Base-by-base conservation (phyloP, 2,888 invertebrate species). In the Drosophila paranaensis region DNA sequence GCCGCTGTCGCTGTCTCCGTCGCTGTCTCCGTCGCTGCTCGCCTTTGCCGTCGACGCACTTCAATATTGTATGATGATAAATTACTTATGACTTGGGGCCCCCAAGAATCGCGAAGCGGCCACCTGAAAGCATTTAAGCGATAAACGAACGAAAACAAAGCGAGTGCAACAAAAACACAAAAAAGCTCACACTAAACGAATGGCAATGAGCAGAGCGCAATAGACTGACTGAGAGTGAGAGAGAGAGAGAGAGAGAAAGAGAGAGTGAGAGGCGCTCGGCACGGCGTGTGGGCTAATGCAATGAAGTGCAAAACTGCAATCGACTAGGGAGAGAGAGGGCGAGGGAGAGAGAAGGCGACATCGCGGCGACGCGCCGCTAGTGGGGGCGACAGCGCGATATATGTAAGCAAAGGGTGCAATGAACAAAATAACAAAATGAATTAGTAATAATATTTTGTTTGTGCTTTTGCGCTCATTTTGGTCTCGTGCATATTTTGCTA, bases 11-110 rank as follows among this genome's bases (percentile, higher is more conserved):
- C 70, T 68, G 76, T 61, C 71, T 71, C 71, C 56, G 58, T 74
- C 68, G 80, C 70, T 51, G 56, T 60, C n/a, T 33, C 20, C 20
- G 20, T 56, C 53, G 35, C 13, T 48, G 76, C 72, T 74, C 68
- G 80, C 70, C 48, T 54, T 61, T 33, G 60, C 56, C 74, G 73
- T 71, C 68, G 83, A 83, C 74, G 77, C 77, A 81, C 74, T 83
- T 83, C 70, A 74, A 81, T 82, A 71, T 81, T 68, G 74, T 78
- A 73, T 70, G 66, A 79, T 88, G 90, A 90, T 89, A 89, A 85
- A 90, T 88, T 82, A 88, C 87, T 88, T 89, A 87, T 87, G 89
- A 87, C 71, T 78, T 48, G 62, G 69, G 42, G 10, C 6, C 3
- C 20, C 56, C 42, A 51, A 58, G 51, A 37, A 71, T 66, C 56